Evolutionary conservation across 2,888 invertebrate genomes (phyloP).

Genomic region (Teinopalpus imperialis): DNA sequence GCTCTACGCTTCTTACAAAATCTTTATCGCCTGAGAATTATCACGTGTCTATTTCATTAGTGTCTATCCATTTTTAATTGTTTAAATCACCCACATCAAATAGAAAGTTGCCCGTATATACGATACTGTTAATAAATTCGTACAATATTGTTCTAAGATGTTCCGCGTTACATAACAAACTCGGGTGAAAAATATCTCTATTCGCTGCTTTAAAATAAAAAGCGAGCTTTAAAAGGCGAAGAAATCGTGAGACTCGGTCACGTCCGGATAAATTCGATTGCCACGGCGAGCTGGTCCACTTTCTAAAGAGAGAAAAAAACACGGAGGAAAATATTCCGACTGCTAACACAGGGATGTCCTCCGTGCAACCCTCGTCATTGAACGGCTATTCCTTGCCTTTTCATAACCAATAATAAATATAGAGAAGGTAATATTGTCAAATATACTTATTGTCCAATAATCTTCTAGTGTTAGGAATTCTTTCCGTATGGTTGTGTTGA

Average conservation of each 20-base stretch:
- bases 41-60: no score
- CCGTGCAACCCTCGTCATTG: conserved; percentile 25
- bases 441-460: conserved; percentile 19
- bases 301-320: conserved; percentile 29
- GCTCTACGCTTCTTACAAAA: no score
- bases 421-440: conserved; percentile 5
- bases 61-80: no score
- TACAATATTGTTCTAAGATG: conserved; percentile 3
- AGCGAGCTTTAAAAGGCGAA: conserved; percentile 28
- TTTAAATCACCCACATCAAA: no score
- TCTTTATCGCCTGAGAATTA: no score
- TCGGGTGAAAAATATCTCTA: conserved; percentile 12
- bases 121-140: conserved; percentile 8
- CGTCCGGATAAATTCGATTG: conserved; percentile 40
- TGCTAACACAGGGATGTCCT: conserved; percentile 32
- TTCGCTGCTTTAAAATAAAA: conserved; percentile 31
- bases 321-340: conserved; percentile 33
- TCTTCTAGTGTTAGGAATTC: conserved; percentile 1
- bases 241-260: conserved; percentile 40
- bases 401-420: conserved; percentile 25
- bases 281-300: conserved; percentile 37
- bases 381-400: conserved; percentile 19
- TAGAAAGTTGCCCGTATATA: background rate
- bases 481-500: background rate
- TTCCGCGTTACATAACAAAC: conserved; percentile 11